Conservation (phyloP, 1,140 invertebrate species). For the Kradibia gibbosae region DNA sequence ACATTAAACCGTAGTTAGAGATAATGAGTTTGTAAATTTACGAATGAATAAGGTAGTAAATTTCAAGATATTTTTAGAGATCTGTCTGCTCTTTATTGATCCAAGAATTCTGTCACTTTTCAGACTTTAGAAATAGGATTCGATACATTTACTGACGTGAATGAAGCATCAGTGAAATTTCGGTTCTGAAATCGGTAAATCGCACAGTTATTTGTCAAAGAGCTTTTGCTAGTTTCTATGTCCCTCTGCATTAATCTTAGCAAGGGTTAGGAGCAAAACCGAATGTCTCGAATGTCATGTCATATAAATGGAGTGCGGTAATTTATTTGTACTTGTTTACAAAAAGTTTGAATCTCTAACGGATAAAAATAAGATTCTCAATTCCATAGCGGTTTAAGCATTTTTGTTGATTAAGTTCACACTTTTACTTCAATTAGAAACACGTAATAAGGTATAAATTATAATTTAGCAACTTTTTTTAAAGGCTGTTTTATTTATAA, state of each 20-base stretch:
- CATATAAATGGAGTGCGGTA: neutral
- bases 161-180: neutral
- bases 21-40: neutral
- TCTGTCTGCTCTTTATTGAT: neutral
- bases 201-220: neutral
- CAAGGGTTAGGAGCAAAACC: neutral
- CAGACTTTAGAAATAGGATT: neutral
- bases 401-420: no score
- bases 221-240: neutral
- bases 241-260: neutral
- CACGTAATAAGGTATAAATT: no score
- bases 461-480: no score
- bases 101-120: neutral
- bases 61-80: neutral
- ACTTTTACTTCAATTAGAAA: no score
- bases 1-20: neutral
- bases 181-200: neutral
- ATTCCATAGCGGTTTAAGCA: neutral
- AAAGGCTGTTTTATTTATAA: no score
- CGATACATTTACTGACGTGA: neutral
- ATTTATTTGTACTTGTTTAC: neutral
- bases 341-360: neutral
- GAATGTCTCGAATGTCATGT: neutral
- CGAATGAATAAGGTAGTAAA: slow-evolving; percentile 18
- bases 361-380: neutral